Percentiles rank a stretch among this genome's conserved stretches.
Evolutionary conservation across 1,140 invertebrate species (phyloP).

Genomic region (Pogonognathellus flavescens): DNA sequence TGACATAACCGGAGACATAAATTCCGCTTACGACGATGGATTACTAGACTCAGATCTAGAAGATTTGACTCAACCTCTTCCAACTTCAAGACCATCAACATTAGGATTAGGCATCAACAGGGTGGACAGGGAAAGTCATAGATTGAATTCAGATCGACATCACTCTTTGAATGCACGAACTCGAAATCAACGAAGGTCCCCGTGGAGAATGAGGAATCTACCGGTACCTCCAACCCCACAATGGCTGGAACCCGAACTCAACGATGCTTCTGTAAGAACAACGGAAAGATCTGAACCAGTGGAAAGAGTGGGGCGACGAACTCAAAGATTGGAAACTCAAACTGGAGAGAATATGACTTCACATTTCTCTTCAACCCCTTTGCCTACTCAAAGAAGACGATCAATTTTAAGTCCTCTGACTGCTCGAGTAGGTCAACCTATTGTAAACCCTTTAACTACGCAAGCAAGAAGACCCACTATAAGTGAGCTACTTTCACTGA

Average conservation of each 20-base stretch:
- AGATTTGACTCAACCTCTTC: neutral
- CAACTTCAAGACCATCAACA: neutral
- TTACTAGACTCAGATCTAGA: slow-evolving; percentile 6
- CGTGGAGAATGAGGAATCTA: neutral
- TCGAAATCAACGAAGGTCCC: neutral
- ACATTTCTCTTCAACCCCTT: neutral
- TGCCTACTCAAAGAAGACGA: too few species aligned
- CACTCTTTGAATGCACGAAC: neutral
- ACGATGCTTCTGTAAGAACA: neutral
- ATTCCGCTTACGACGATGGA: neutral
- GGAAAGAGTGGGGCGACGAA: neutral
- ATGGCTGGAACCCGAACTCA: neutral
- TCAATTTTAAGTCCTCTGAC: too few species aligned
- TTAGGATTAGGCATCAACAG: neutral
- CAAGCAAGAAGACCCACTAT: neutral
- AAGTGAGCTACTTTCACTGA: neutral
- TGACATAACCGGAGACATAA: neutral
- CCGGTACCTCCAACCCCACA: neutral
- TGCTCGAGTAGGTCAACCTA: too few species aligned
- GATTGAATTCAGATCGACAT: neutral
- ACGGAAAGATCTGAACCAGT: neutral
- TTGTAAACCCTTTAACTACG: too few species aligned
- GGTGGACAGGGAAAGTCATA: neutral
- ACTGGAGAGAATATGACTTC: neutral
- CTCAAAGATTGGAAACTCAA: too few species aligned